phyloP scores from a whole-genome alignment of 2,888 invertebrate genomes.

The Brachypalpus laphriformis region DNA sequence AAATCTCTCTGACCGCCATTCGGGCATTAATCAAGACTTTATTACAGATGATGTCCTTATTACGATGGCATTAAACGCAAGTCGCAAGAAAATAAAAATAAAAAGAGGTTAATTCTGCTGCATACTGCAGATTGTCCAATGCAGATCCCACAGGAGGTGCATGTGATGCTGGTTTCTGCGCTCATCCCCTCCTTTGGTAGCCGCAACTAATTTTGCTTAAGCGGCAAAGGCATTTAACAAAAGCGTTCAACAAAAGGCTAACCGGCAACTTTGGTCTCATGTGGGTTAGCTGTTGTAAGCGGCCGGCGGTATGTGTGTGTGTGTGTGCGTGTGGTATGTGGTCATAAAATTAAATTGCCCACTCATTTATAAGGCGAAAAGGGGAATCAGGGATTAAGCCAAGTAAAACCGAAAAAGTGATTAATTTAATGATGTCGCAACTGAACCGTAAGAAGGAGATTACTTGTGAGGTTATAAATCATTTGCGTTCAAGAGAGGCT shows the following conservation, averaged over 20 bases:
- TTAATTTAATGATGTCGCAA: slow-evolving; percentile 72
- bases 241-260: slow-evolving; percentile 53
- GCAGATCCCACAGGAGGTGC: slow-evolving; percentile 35
- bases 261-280: slow-evolving; percentile 55
- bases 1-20: slow-evolving; percentile 32
- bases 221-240: slow-evolving; percentile 65
- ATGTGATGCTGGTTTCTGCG: slow-evolving; percentile 20
- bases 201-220: slow-evolving; percentile 69
- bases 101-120: slow-evolving; percentile 43
- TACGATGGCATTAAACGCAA: slow-evolving; percentile 47
- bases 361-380: slow-evolving; percentile 60
- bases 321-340: slow-evolving; percentile 11
- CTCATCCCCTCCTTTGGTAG: not conserved
- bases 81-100: slow-evolving; percentile 5
- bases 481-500: slow-evolving; percentile 11
- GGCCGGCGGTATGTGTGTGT: not conserved
- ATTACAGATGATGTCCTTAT: slow-evolving; percentile 66
- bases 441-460: slow-evolving; percentile 67
- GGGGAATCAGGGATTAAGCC: slow-evolving; percentile 56
- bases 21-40: slow-evolving; percentile 60
- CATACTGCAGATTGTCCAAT: slow-evolving; percentile 55
- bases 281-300: slow-evolving; percentile 13
- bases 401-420: slow-evolving; percentile 61
- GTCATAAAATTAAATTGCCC: slow-evolving; percentile 62
- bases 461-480: slow-evolving; percentile 63